These are phyloP conservation scores for Thalassarche chlororhynchos DNA, from an alignment of 2,113 vertebrate species.

Conservation along the genomic window DNA sequence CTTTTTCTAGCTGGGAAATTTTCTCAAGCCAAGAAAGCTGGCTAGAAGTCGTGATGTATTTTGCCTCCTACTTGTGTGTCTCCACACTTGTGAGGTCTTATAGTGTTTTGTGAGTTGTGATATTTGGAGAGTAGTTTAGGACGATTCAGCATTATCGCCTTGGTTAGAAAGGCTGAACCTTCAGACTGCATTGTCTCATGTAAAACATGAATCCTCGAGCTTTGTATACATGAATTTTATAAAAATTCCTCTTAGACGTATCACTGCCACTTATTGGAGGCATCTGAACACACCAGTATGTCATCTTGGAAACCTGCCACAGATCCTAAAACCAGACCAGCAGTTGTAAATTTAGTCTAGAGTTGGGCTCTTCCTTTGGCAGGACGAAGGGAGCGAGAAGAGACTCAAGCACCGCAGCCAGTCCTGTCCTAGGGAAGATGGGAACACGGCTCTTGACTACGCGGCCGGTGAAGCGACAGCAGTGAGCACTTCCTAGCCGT, in stretches of 20 bases:
- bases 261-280: neutral
- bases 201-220: neutral
- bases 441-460: accelerated
- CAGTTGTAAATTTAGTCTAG: neutral
- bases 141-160: neutral
- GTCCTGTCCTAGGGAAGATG: neutral
- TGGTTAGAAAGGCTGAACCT: neutral
- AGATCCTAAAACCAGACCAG: neutral
- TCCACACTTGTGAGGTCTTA: neutral
- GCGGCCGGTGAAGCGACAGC: accelerated
- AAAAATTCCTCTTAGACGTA: neutral
- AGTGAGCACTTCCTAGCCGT: accelerated
- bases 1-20: neutral
- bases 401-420: accelerated
- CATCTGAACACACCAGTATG: neutral
- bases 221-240: neutral
- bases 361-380: neutral
- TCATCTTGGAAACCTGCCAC: neutral
- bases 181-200: neutral
- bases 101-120: neutral
- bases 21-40: conserved; percentile 1
- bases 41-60: neutral
- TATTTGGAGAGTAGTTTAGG: neutral
- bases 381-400: neutral
- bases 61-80: neutral